These are phyloP conservation scores for Telmatochromis sp. DNA, from an alignment of 2,113 vertebrate species.

Conservation along the genomic window DNA sequence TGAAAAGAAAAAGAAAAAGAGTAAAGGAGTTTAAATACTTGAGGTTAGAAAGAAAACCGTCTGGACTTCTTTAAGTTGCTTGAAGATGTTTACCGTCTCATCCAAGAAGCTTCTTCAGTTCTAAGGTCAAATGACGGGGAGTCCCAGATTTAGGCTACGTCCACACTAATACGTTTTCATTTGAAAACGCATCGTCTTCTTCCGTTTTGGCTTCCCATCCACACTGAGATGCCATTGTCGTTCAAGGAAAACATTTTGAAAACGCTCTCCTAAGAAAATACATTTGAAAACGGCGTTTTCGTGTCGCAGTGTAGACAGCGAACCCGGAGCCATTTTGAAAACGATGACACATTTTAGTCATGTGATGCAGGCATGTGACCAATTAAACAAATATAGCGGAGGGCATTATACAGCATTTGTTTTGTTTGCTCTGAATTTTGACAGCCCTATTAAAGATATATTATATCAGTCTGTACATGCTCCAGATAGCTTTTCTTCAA, in stretches of 20 bases:
- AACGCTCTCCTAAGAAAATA: neutral
- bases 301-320: accelerated
- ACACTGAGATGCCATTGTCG: neutral
- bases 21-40: neutral
- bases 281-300: neutral
- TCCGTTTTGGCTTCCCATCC: neutral
- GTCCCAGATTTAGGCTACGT: neutral
- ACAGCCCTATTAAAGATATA: neutral
- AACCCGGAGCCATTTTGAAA: neutral
- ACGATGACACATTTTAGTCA: neutral
- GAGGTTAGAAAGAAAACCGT: neutral
- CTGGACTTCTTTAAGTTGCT: neutral
- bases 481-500: neutral
- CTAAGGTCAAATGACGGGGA: neutral
- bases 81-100: neutral
- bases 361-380: neutral
- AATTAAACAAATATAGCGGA: neutral
- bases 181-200: neutral
- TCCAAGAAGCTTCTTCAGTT: neutral
- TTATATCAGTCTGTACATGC: neutral
- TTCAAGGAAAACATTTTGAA: neutral
- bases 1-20: neutral
- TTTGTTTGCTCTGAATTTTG: neutral
- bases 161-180: neutral
- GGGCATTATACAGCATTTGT: neutral